Evolutionary conservation across 2,888 invertebrate species (phyloP).

Genomic region (Noctua pronuba): DNA sequence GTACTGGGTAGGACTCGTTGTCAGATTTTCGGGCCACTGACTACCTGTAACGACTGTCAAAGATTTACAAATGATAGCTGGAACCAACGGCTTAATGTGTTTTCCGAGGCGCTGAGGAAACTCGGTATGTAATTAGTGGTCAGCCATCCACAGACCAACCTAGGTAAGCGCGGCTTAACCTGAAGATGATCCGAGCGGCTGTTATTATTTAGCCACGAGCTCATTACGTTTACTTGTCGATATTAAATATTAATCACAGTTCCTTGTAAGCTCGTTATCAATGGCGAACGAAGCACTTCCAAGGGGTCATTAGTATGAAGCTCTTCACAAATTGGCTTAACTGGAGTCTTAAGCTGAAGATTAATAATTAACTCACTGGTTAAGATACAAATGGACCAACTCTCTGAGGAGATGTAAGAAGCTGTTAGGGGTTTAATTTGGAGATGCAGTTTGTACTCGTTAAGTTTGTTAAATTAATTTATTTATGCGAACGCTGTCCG

Average conservation of each 20-base stretch:
- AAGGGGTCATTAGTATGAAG: neutral
- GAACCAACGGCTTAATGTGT: too few species aligned
- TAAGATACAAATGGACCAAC: neutral
- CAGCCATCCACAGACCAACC: neutral
- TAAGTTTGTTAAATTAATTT: neutral
- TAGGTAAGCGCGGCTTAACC: neutral
- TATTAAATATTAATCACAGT: neutral
- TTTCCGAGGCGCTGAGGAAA: too few species aligned
- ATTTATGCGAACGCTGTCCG: neutral
- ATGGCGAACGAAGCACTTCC: neutral
- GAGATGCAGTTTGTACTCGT: conserved; percentile 1
- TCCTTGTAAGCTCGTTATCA: neutral
- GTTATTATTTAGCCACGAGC: neutral
- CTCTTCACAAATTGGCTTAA: conserved; percentile 10
- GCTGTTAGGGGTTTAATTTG: neutral
- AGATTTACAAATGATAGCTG: too few species aligned
- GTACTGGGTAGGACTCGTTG: too few species aligned
- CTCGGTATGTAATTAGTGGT: neutral
- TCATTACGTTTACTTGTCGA: neutral
- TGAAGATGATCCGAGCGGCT: neutral
- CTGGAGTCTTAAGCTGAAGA: neutral
- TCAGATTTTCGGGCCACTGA: too few species aligned
- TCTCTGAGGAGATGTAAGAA: neutral
- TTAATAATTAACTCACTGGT: neutral
- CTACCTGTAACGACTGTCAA: too few species aligned